phyloP scores from a whole-genome alignment of 2,888 invertebrate species.

The Protonemura montana region DNA sequence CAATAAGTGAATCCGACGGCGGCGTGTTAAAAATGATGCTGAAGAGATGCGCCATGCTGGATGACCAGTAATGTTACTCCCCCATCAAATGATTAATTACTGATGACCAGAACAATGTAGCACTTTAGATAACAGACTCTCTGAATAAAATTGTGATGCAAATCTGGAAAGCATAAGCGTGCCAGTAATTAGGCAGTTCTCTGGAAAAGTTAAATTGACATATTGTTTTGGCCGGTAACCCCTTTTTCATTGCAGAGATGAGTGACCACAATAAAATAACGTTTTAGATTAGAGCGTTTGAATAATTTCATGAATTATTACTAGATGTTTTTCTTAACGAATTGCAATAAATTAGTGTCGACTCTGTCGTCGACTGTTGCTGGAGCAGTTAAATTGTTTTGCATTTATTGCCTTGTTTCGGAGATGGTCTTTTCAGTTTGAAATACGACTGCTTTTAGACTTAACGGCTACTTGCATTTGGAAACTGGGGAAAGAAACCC shows the following conservation, averaged over 20 bases:
- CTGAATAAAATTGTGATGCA: neutral
- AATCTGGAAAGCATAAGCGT: neutral
- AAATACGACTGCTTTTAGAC: neutral
- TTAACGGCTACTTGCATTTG: neutral
- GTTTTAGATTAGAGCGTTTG: neutral
- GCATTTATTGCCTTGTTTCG: neutral
- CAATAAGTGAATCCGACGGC: neutral
- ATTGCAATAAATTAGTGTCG: neutral
- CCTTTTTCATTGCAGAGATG: neutral
- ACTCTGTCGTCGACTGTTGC: neutral
- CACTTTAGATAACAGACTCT: neutral
- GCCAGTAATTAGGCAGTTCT: neutral
- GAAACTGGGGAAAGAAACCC: too few species aligned
- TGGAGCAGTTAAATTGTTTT: neutral
- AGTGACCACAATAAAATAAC: slow-evolving; percentile 7
- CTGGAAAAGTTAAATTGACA: neutral
- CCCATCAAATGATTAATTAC: neutral
- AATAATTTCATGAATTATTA: neutral
- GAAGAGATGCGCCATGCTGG: neutral
- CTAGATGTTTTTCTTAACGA: neutral
- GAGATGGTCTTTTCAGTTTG: neutral
- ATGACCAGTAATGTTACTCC: neutral
- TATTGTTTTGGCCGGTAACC: neutral
- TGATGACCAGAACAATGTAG: neutral
- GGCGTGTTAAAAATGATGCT: neutral